A percentile compares a stretch with the other conserved stretches of the same genome.
Evolutionary conservation across 2,797 vertebrate genomes (phyloP).

Genomic region (Naso thynnoides): DNA sequence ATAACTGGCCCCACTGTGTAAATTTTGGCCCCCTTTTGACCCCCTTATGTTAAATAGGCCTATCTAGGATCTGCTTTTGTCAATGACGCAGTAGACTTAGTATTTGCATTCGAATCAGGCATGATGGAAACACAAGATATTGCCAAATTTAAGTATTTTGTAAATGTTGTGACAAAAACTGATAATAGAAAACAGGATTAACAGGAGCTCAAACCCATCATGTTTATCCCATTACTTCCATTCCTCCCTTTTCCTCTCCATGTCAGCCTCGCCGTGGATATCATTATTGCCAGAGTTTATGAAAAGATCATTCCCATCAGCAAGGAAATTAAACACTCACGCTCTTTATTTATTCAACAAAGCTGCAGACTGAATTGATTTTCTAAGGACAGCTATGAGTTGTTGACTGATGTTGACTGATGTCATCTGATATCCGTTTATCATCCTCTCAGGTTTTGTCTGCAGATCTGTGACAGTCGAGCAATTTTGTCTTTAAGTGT

Average conservation of each 20-base stretch:
- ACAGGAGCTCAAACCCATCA: no score
- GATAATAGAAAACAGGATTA: no score
- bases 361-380: not conserved
- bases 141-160: not conserved
- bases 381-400: not conserved
- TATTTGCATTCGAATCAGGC: not conserved
- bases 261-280: not conserved
- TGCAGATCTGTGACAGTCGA: not conserved
- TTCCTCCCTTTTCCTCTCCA: not conserved
- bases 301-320: not conserved
- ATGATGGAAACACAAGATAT: not conserved
- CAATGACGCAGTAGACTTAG: not conserved
- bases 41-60: not conserved
- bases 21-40: no score
- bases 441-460: not conserved
- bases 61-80: not conserved
- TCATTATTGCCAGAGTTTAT: not conserved
- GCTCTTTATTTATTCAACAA: conserved; percentile 9
- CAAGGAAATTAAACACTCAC: not conserved
- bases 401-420: not conserved
- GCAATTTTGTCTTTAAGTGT: not conserved
- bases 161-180: not conserved
- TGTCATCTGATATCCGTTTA: conserved; percentile 1
- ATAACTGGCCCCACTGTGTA: no score
- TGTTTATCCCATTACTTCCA: not conserved